phyloP scores from a whole-genome alignment of 2,888 invertebrate genomes.

The Megastigmus dorsalis region DNA sequence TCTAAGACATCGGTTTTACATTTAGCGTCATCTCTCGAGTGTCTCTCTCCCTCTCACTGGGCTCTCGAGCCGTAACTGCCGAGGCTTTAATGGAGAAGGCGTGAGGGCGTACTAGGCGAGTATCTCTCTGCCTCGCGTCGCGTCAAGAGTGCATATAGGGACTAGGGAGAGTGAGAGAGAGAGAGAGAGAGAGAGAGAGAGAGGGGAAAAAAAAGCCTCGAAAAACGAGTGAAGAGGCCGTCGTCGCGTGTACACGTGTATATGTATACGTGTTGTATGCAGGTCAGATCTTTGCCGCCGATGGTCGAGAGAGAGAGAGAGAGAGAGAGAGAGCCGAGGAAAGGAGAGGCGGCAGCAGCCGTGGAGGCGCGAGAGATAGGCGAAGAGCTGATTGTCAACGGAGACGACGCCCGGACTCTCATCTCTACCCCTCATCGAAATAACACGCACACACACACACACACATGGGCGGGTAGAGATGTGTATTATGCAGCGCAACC shows the following conservation, averaged over 20 bases:
- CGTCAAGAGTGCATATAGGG: no score
- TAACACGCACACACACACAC: neutral
- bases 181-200: neutral
- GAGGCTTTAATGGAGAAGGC: slow-evolving; percentile 50
- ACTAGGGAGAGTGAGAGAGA: neutral
- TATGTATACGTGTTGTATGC: slow-evolving; percentile 9
- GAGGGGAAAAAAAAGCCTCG: neutral
- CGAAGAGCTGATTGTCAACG: neutral
- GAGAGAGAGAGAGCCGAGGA: no score
- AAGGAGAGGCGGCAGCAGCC: no score
- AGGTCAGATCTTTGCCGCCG: slow-evolving; percentile 36
- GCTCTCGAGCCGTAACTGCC: slow-evolving; percentile 48
- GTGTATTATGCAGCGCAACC: no score
- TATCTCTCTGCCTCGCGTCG: slow-evolving; percentile 22
- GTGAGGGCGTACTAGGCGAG: slow-evolving; percentile 37
- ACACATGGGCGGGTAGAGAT: no score
- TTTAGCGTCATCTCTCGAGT: slow-evolving; percentile 54
- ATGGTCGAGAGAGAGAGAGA: neutral
- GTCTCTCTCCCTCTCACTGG: no score
- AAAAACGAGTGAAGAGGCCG: neutral
- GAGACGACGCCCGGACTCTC: no score
- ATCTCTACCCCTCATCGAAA: neutral
- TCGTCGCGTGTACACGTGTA: neutral
- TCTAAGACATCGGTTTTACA: slow-evolving; percentile 55
- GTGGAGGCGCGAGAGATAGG: slow-evolving; percentile 5